Evolutionary conservation across 1,140 invertebrate species (phyloP).

Genomic region (Magallana ariakensis): DNA sequence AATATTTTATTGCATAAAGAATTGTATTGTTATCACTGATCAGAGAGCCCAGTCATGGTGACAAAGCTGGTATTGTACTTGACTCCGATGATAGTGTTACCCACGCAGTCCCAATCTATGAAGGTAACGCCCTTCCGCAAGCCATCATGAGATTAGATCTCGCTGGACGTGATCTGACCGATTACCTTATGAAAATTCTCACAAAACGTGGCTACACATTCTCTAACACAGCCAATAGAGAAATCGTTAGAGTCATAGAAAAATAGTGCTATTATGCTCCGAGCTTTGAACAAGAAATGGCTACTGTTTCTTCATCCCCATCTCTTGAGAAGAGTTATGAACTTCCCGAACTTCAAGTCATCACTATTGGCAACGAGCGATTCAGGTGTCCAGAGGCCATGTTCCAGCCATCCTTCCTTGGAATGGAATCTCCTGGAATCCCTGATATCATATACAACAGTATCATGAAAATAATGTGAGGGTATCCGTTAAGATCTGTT

Average conservation of each 20-base stretch:
- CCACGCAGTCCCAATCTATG: constrained; percentile 88
- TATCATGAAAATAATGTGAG: constrained; percentile 74
- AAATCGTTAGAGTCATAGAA: constrained; percentile 81
- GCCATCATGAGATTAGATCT: constrained; percentile 94
- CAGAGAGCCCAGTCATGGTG: no score
- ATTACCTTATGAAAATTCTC: constrained; percentile 96
- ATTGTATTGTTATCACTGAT: no score
- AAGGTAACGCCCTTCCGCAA: constrained; percentile 85
- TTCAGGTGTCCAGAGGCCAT: constrained; percentile 81
- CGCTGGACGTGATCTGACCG: constrained; percentile 95
- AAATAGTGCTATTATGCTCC: constrained; percentile 94
- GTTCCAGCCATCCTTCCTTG: constrained; percentile 84
- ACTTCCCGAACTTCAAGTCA: constrained; percentile 78
- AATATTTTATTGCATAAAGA: no score
- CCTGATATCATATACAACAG: constrained; percentile 91
- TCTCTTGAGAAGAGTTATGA: constrained; percentile 76
- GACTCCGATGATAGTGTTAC: constrained; percentile 79
- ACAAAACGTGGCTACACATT: constrained; percentile 96
- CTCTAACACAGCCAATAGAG: constrained; percentile 82
- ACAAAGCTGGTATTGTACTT: constrained; percentile 64
- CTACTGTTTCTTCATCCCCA: constrained; percentile 84
- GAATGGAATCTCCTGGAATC: constrained; percentile 72
- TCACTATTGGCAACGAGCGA: constrained; percentile 76
- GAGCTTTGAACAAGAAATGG: constrained; percentile 94
- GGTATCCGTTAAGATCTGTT: constrained; percentile 94